These are phyloP conservation scores for Ormyrus labotus DNA, from an alignment of 2,888 invertebrate species.

Conservation along the genomic window DNA sequence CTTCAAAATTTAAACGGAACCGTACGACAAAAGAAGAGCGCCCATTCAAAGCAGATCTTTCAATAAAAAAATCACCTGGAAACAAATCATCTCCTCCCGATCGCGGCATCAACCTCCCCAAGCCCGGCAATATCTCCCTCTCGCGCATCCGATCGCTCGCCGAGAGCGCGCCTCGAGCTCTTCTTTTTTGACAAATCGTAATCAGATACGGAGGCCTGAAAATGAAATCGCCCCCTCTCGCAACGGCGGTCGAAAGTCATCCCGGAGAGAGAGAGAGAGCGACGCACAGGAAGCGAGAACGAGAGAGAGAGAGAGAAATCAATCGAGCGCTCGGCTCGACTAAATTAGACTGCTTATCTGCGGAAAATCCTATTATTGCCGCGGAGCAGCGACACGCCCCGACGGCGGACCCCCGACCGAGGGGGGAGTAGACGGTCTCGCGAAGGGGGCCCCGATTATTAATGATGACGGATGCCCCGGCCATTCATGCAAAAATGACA, in stretches of 20 bases:
- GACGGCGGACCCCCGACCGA: constrained; percentile 23
- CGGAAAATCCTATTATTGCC: constrained; percentile 56
- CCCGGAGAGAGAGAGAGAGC: background rate
- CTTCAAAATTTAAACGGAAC: too few relatives aligned
- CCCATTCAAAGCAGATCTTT: too few relatives aligned
- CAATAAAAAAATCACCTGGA: too few relatives aligned
- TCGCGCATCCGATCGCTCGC: background rate
- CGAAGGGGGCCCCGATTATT: constrained; percentile 35
- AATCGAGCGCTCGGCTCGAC: constrained; percentile 27
- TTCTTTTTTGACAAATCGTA: constrained; percentile 50
- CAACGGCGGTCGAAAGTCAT: constrained; percentile 26
- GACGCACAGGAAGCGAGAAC: background rate
- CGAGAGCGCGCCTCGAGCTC: background rate
- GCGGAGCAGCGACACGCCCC: constrained; percentile 35
- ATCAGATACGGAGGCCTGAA: constrained; percentile 46
- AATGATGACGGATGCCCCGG: constrained; percentile 55
- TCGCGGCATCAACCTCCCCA: background rate
- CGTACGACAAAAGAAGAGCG: too few relatives aligned
- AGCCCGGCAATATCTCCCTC: background rate
- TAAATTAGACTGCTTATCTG: constrained; percentile 56
- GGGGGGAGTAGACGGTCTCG: background rate
- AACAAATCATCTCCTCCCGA: too few relatives aligned
- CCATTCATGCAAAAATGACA: constrained; percentile 51
- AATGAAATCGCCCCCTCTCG: background rate
- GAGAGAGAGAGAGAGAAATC: constrained; percentile 14